Conservation (phyloP, 2,888 invertebrate species). For the Phanerotoma sp. region DNA sequence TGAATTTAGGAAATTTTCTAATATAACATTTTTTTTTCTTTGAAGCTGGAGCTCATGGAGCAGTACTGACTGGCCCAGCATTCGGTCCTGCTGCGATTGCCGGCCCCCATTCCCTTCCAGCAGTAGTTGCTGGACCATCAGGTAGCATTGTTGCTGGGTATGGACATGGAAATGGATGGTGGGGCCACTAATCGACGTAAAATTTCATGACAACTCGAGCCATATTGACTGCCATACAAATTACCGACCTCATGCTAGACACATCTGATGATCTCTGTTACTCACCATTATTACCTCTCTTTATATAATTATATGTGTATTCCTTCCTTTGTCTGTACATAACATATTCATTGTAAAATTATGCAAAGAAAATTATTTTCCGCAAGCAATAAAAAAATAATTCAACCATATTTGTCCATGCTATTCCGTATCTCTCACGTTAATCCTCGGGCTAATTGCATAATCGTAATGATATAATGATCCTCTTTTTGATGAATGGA, state of each 20-base stretch:
- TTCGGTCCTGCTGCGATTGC: constrained; percentile 47
- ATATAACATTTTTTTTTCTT: neutral
- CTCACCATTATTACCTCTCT: constrained; percentile 48
- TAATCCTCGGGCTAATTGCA: too few relatives aligned
- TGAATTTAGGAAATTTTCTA: too few relatives aligned
- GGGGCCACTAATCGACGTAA: constrained; percentile 7
- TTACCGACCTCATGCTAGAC: constrained; percentile 21
- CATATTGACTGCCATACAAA: neutral
- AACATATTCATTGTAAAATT: constrained; percentile 15
- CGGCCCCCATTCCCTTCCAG: constrained; percentile 50
- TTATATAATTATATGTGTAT: constrained; percentile 35
- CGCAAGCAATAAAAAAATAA: constrained; percentile 27
- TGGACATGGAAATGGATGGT: neutral
- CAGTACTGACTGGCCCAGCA: constrained; percentile 49
- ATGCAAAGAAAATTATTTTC: constrained; percentile 47
- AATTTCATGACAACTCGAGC: neutral
- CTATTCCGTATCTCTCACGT: too few relatives aligned
- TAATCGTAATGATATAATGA: too few relatives aligned
- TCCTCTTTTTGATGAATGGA: too few relatives aligned
- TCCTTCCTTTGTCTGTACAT: constrained; percentile 36
- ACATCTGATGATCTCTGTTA: constrained; percentile 46
- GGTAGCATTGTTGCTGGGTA: constrained; percentile 50
- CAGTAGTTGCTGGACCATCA: constrained; percentile 52
- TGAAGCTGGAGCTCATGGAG: constrained; percentile 38
- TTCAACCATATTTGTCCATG: constrained; percentile 21